Evolutionary conservation across 2,888 invertebrate genomes (phyloP).

Genomic region (Abrostola triplasia): DNA sequence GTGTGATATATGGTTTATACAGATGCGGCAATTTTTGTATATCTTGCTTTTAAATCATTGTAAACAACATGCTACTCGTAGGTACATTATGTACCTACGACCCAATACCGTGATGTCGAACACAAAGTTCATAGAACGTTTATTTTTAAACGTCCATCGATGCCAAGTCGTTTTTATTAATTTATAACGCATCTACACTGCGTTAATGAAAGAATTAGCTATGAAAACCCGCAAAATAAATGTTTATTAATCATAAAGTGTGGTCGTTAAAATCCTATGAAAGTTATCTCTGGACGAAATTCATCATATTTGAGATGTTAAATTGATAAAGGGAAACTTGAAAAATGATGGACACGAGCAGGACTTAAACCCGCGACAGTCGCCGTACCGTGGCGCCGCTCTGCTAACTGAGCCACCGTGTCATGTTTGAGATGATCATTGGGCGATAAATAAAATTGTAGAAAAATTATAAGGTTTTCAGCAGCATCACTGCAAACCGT

Average conservation of each 20-base stretch:
- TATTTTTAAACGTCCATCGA: slow-evolving; percentile 44
- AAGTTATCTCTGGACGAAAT: slow-evolving; percentile 10
- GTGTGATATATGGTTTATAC: too few species aligned
- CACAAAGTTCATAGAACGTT: slow-evolving; percentile 33
- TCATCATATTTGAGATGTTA: too few species aligned
- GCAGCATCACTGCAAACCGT: too few species aligned
- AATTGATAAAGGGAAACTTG: too few species aligned
- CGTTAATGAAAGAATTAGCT: slow-evolving; percentile 47
- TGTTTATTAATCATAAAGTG: slow-evolving; percentile 39
- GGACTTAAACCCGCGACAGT: too few species aligned
- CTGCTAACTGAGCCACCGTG: too few species aligned
- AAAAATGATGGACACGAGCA: too few species aligned
- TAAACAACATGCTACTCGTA: neutral
- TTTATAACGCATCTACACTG: slow-evolving; percentile 42
- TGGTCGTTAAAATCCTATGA: slow-evolving; percentile 15
- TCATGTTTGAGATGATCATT: too few species aligned
- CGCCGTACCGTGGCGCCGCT: too few species aligned
- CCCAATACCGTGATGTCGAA: slow-evolving; percentile 37
- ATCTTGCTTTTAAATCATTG: neutral
- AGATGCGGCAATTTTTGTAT: too few species aligned
- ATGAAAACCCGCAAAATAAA: slow-evolving; percentile 26
- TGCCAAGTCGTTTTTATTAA: slow-evolving; percentile 63
- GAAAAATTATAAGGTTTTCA: too few species aligned
- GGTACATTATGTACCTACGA: slow-evolving; percentile 12
- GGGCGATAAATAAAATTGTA: too few species aligned